These are phyloP conservation scores for Pollachius pollachius DNA, from an alignment of 2,113 vertebrate species.

Conservation along the genomic window DNA sequence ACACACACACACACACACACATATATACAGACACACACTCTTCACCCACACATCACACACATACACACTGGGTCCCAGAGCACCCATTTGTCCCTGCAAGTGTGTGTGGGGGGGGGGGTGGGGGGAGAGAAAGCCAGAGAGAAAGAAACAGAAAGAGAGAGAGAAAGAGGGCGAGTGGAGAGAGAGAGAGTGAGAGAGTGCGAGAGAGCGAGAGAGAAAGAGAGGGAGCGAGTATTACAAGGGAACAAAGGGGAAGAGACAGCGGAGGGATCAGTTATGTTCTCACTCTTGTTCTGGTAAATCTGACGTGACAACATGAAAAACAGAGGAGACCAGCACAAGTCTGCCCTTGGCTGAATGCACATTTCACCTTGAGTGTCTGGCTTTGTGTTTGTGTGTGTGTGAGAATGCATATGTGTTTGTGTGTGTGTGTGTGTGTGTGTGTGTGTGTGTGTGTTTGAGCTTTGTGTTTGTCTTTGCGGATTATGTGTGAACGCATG, in stretches of 20 bases:
- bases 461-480: too few relatives aligned
- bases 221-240: background rate
- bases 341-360: constrained; percentile 69
- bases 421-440: background rate
- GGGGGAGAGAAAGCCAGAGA: background rate
- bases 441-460: background rate
- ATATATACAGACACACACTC: too few relatives aligned
- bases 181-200: too few relatives aligned
- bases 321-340: constrained; percentile 73
- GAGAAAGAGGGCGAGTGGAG: too few relatives aligned
- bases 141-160: too few relatives aligned
- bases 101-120: constrained; percentile 38
- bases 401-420: constrained; percentile 16
- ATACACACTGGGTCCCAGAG: constrained; percentile 48
- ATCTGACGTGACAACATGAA: constrained; percentile 86
- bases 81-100: constrained; percentile 77
- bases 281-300: constrained; percentile 87
- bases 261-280: constrained; percentile 77
- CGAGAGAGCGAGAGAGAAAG: too few relatives aligned
- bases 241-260: constrained; percentile 64
- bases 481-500: constrained; percentile 21
- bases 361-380: constrained; percentile 24
- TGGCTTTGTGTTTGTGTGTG: constrained; percentile 27
- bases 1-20: constrained; percentile 31
- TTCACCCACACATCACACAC: too few relatives aligned